Evolutionary conservation across 2,797 vertebrate species (phyloP).

Genomic region (Phrynocephalus guinanensis): DNA sequence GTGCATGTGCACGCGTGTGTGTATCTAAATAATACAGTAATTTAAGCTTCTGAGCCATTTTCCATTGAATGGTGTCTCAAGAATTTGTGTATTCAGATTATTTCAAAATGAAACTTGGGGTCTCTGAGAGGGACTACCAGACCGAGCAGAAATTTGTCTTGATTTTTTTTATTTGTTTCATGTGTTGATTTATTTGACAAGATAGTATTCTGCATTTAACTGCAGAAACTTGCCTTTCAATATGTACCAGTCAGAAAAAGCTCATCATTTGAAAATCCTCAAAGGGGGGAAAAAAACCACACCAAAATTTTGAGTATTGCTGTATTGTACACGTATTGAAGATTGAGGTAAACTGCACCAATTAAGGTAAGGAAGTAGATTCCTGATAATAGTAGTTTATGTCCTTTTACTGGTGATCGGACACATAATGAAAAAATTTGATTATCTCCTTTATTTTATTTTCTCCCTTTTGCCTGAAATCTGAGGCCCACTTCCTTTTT

Average conservation of each 20-base stretch:
- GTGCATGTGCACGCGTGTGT: too few relatives aligned
- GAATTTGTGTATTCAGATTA: not conserved
- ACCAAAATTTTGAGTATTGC: too few relatives aligned
- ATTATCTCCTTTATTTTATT: not conserved
- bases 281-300: not conserved
- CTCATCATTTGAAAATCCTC: not conserved
- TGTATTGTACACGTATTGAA: too few relatives aligned
- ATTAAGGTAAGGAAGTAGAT: not conserved
- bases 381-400: not conserved
- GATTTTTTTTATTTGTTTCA: not conserved
- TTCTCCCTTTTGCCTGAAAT: not conserved
- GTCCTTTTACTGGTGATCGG: not conserved
- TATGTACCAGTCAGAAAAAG: not conserved
- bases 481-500: not conserved
- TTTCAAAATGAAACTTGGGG: not conserved
- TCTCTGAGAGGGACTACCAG: not conserved
- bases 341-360: too few relatives aligned
- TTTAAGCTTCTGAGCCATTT: not conserved
- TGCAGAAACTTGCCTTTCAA: not conserved
- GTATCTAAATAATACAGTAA: not conserved
- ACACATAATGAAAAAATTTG: not conserved
- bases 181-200: not conserved
- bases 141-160: not conserved
- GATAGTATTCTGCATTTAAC: not conserved
- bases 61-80: constrained; percentile 26